Base-by-base conservation (phyloP, 2,113 vertebrate species). In the Rhinopomastus cyanomelas region DNA sequence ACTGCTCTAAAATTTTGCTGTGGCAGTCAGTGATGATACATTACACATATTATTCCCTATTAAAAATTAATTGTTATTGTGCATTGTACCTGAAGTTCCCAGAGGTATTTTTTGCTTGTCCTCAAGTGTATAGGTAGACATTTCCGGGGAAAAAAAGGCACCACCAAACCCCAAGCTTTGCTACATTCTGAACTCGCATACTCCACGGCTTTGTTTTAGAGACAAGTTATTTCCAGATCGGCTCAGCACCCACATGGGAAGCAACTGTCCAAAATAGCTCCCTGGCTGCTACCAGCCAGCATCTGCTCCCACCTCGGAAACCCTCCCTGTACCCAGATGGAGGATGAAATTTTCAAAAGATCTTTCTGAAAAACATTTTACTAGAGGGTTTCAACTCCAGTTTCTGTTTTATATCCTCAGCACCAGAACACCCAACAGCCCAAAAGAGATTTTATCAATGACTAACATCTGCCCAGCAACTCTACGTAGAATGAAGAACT, bases 21-120 rank as follows among this genome's bases (percentile, higher is more conserved):
- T 25, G 32, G 57, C 6, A 87, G 39, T 74, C 80, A 83, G 73
- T 32, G 75, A 81, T 88, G 73, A 92, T 91, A 44, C 36, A 94
- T 95, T 92, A 22, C 55, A 57, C 42, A 53, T 59, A 83, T 78
- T 94, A 91, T 57, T 81, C 90, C 65, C 57, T 32, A 84, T 83
- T 7, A 36, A 53, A 94, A 81, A 72, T 32, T 80, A 81, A 71
- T 83, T 84, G 30, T 67, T 81, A 20, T 49, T 55, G 4, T 49
- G 39, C 61, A 55, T n/a, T 66, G 49, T 48, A 95, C 77, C 76
- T 92, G 77, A 78, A 75, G 69, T 20, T 66, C 77, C 30, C 89
- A 42, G 80, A 25, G 34, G 39, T 23, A 6, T 49, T 81, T n/a
- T 94, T 93, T 87, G 78, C n/a, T n/a, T n/a, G 32, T 72, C 61